Conservation (phyloP, 2,797 vertebrate species). For the Coregonus sp. region DNA sequence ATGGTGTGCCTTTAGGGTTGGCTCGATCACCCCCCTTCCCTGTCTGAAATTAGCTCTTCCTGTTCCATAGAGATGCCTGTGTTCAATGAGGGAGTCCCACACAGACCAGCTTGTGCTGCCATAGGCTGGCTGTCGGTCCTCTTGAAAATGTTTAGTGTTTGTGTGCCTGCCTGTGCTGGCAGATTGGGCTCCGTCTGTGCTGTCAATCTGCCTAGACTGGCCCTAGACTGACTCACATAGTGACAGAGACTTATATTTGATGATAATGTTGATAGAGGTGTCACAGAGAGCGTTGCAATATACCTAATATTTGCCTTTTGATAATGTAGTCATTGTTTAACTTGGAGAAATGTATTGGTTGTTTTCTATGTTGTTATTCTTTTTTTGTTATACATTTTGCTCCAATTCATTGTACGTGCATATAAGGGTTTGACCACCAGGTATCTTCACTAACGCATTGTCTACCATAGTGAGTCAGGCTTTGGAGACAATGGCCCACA, state of each 20-base stretch:
- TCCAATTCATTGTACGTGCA: slow-evolving; percentile 46
- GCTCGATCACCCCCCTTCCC: slow-evolving; percentile 23
- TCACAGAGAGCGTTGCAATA: slow-evolving; percentile 80
- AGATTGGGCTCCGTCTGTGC: slow-evolving; percentile 58
- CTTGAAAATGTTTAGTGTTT: slow-evolving; percentile 42
- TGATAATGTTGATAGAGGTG: slow-evolving; percentile 57
- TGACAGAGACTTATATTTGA: slow-evolving; percentile 44
- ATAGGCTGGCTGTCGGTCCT: slow-evolving; percentile 46
- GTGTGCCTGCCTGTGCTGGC: slow-evolving; percentile 69
- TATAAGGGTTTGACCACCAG: slow-evolving; percentile 12
- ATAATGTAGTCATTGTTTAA: slow-evolving; percentile 74
- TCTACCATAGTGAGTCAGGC: neutral
- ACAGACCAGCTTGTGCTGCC: slow-evolving; percentile 26
- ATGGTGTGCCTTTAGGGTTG: slow-evolving; percentile 16
- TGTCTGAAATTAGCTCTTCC: slow-evolving; percentile 57
- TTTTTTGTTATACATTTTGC: slow-evolving; percentile 56
- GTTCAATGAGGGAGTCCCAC: slow-evolving; percentile 63
- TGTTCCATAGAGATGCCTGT: slow-evolving; percentile 65
- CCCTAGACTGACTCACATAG: slow-evolving; percentile 54
- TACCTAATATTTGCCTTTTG: slow-evolving; percentile 81
- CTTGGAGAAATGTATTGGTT: slow-evolving; percentile 61
- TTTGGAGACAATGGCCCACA: neutral
- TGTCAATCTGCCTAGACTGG: slow-evolving; percentile 67
- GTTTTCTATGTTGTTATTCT: slow-evolving; percentile 46
- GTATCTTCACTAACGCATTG: slow-evolving; percentile 7